phyloP scores from a whole-genome alignment of 1,140 invertebrate species.

The Drosophila mayri region DNA sequence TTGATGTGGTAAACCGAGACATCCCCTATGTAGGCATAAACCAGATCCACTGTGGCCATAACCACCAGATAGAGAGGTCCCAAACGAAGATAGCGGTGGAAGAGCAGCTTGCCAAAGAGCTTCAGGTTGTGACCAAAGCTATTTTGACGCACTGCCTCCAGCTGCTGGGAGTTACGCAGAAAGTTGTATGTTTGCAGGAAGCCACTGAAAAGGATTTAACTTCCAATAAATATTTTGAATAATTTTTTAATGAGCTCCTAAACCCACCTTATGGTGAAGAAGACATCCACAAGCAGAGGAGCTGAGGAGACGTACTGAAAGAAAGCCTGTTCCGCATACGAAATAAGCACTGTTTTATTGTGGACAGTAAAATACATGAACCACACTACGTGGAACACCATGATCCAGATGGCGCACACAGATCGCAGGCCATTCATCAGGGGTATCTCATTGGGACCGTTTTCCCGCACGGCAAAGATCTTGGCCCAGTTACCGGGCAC shows the following conservation, averaged over 20 bases:
- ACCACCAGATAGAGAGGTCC: slow-evolving; percentile 87
- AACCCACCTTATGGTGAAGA: slow-evolving; percentile 83
- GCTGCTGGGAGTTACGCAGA: slow-evolving; percentile 64
- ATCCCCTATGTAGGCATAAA: slow-evolving; percentile 85
- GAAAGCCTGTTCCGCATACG: slow-evolving; percentile 78
- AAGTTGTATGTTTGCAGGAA: slow-evolving; percentile 83
- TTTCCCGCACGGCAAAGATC: slow-evolving; percentile 64
- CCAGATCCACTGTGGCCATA: slow-evolving; percentile 86
- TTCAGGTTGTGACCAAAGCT: slow-evolving; percentile 59
- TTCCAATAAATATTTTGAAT: not conserved
- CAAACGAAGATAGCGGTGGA: slow-evolving; percentile 83
- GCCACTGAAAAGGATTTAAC: slow-evolving; percentile 51
- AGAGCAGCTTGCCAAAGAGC: slow-evolving; percentile 74
- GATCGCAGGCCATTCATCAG: slow-evolving; percentile 81
- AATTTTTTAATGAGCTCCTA: accelerated
- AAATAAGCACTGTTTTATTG: slow-evolving; percentile 78
- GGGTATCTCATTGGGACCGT: slow-evolving; percentile 63
- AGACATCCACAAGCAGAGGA: slow-evolving; percentile 82
- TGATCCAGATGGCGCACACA: slow-evolving; percentile 82
- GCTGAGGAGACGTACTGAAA: slow-evolving; percentile 83
- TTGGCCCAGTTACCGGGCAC: slow-evolving; percentile 69
- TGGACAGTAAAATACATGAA: slow-evolving; percentile 83
- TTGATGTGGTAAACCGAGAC: slow-evolving; percentile 86
- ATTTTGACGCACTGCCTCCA: slow-evolving; percentile 73
- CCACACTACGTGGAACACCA: slow-evolving; percentile 84